Base-by-base conservation (phyloP, 2,113 vertebrate genomes). In the Thinocorus orbignyianus region DNA sequence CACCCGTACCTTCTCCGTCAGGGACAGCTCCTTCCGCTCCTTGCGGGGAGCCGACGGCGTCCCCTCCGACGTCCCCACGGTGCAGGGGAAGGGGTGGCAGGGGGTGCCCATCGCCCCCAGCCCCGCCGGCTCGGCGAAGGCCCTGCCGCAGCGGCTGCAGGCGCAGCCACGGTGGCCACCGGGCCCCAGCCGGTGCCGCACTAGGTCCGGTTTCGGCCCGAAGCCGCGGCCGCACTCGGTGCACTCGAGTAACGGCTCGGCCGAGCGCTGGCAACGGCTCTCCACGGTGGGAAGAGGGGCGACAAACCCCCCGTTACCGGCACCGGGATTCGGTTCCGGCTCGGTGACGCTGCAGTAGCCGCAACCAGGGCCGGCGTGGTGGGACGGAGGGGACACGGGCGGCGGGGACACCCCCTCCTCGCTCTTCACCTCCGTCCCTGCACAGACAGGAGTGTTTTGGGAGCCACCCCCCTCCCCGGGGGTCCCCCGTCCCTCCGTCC, bases 161-260 rank as follows among this genome's bases (percentile, higher is more conserved):
- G 62, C 1, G 31, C 97, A 97, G 12, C 96, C 96, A 7, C 97
- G 97, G 41, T 98, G 98, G 19, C 97, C 95, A 0, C 97, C 83
- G 23, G 97, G 98, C 1, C 62, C 97, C n/a, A 95, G 92, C 37
- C 96, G 97, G 90, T 99, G 98, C 92, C 98, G 96, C 44, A 98
- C 93, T 74, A 98, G 95, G 78, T 98, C 98, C 0, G 97, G 97
- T 81, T 96, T 98, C 17, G 92, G 96, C n/a, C 94, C 95, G 13
- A 95, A 68, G 69, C 93, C 95, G 12, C 96, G 98, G 68, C 98
- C 97, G 9, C 98, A 98, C 83, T 96, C 97, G 2, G 82, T 39
- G 20, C 98, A 98, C 66, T 97, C 97, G 31, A 95, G 96, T 11
- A 37, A 92, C 4, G 91, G 95, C 68, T 96, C 97, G 2, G 65